Conservation (phyloP, 2,888 invertebrate genomes). For the Atethmia centrago region DNA sequence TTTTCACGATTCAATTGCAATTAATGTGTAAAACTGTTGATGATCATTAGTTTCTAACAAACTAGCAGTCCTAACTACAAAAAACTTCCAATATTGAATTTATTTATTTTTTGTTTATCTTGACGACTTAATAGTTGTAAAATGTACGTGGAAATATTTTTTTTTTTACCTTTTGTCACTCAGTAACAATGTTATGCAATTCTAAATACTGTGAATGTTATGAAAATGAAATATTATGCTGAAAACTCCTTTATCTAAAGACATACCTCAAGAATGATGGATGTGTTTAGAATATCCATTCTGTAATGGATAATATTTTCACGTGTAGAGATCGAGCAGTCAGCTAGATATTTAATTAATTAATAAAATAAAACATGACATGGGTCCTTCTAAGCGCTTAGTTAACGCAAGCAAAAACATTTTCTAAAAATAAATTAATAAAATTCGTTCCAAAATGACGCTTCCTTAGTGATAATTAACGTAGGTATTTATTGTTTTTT, state of each 20-base stretch:
- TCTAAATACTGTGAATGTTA: constrained; percentile 22
- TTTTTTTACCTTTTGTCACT: constrained; percentile 1
- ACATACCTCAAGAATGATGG: constrained; percentile 30
- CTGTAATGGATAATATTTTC: constrained; percentile 44
- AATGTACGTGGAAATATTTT: constrained; percentile 13
- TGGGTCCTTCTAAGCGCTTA: constrained; percentile 66
- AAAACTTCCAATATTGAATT: background rate
- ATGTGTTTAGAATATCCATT: constrained; percentile 44
- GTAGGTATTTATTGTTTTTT: constrained; percentile 77
- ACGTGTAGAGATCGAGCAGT: constrained; percentile 47
- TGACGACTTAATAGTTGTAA: constrained; percentile 20
- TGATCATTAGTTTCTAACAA: constrained; percentile 13
- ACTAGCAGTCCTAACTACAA: background rate
- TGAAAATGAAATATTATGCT: constrained; percentile 36
- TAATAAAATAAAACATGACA: constrained; percentile 57
- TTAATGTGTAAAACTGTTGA: background rate
- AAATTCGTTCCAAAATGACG: constrained; percentile 77
- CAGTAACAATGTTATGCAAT: constrained; percentile 15
- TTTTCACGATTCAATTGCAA: constrained; percentile 15
- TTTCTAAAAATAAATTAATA: constrained; percentile 59
- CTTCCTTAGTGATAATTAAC: constrained; percentile 80
- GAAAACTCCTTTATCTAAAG: constrained; percentile 28
- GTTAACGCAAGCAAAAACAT: constrained; percentile 53
- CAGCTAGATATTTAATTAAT: constrained; percentile 60
- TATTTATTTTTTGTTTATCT: constrained; percentile 4